Evolutionary conservation across 37 sponge, comb jelly and placozoan species (phyloP), one percentile per base, ranked within the genome.

Genomic region (Ephydatia muelleri): DNA sequence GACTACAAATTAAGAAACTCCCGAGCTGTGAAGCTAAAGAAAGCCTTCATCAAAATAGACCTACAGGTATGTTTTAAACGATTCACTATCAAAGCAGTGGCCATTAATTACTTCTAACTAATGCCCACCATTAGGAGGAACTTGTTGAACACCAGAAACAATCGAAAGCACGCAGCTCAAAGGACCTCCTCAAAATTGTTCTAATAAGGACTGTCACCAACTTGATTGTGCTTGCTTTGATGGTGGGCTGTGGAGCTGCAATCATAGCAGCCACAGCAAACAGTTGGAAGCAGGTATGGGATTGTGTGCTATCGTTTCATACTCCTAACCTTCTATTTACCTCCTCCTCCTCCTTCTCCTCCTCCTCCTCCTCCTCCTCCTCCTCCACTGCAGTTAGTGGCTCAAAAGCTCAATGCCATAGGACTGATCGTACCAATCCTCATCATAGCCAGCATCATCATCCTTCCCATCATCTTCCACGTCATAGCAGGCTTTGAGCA

Each of bases 161-260:
- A 38, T 31, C 35, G 23, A 38, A 14, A 1, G 35, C 12, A 26
- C 8, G 27, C 1, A 11, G 36, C 0, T 0, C 19, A 38, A 14
- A 38, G 8, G 38, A 3, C 49, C 9, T 78, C 39, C 75, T 73
- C 38, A 32, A 70, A 3, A 89, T 96, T 27, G 70, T 88, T 0
- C 0, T 81, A 11, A 85, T 91, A 49, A 73, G 96, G 21, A 73
- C 85, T 28, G 75, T 88, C 67, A 91, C 89, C 23, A 96, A 96
- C 47, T 68, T 87, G 14, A 82, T 93, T 69, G 89, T 91, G 3
- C 3, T 93, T 22, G 2, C 87, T 2, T 28, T 86, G 31, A 83
- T 96, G 65, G 68, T 78, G 8, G 93, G 74, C 23, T 88, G 86
- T 26, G 91, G 89, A 36, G 78, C 66, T 12, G 86, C 86, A 37